These are phyloP conservation scores for Urophycis tenuis DNA, from an alignment of 2,797 vertebrate species.

Conservation along the genomic window DNA sequence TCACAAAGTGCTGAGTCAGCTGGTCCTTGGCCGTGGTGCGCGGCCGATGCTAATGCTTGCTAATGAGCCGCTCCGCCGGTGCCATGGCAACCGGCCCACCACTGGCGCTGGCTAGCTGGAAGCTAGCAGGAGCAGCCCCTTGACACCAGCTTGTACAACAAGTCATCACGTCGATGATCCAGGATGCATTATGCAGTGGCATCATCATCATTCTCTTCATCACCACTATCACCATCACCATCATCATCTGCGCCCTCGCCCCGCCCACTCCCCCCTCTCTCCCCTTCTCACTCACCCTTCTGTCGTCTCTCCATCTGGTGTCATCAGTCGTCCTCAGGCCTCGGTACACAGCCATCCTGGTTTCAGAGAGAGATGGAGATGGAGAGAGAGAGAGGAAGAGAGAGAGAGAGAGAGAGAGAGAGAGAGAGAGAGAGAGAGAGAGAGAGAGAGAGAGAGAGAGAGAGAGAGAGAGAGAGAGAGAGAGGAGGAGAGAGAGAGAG, in stretches of 20 bases:
- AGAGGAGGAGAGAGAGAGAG: not conserved
- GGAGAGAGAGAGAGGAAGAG: not conserved
- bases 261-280: slow-evolving; percentile 13
- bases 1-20: not conserved
- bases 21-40: not conserved
- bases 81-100: slow-evolving; percentile 59
- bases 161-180: slow-evolving; percentile 41
- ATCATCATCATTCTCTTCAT: slow-evolving; percentile 42
- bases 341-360: not conserved
- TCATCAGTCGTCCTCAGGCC: slow-evolving; percentile 36
- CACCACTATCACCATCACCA: slow-evolving; percentile 31
- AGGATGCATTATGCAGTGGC: slow-evolving; percentile 61
- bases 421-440: slow-evolving; percentile 8
- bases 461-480: not conserved
- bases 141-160: slow-evolving; percentile 52
- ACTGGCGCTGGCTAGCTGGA: slow-evolving; percentile 34
- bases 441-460: not conserved
- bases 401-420: slow-evolving; percentile 26
- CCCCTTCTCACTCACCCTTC: slow-evolving; percentile 15
- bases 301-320: slow-evolving; percentile 44
- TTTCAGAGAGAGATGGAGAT: slow-evolving; percentile 3
- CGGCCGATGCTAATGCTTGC: slow-evolving; percentile 46
- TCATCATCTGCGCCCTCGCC: slow-evolving; percentile 22
- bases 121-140: slow-evolving; percentile 36
- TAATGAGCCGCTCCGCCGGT: slow-evolving; percentile 58